Conservation (phyloP, 2,888 invertebrate genomes). For the Acrobasis suavella region DNA sequence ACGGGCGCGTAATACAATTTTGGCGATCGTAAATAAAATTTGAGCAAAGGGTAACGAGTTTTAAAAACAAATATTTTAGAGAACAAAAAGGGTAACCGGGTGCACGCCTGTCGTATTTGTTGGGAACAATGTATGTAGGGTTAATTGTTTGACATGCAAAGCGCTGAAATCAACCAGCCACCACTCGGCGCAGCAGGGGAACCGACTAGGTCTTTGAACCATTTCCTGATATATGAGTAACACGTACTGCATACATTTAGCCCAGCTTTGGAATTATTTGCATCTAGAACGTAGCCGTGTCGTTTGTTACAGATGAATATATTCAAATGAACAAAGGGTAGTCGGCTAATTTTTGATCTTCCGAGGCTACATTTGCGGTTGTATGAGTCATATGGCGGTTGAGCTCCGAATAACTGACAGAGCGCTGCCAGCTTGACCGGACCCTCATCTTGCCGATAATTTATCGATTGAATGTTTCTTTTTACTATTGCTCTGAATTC, state of each 20-base stretch:
- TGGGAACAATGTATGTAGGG: slow-evolving; percentile 62
- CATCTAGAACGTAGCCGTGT: slow-evolving; percentile 30
- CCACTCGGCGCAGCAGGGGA: slow-evolving; percentile 43
- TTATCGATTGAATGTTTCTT: slow-evolving; percentile 63
- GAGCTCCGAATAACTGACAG: not conserved
- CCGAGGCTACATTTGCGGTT: not conserved
- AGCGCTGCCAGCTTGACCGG: slow-evolving; percentile 47
- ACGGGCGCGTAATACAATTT: slow-evolving; percentile 63
- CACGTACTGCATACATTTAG: slow-evolving; percentile 32
- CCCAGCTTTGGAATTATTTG: slow-evolving; percentile 30
- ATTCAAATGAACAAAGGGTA: not conserved
- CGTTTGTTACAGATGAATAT: slow-evolving; percentile 11
- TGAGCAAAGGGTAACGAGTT: slow-evolving; percentile 69
- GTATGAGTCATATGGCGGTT: slow-evolving; percentile 11
- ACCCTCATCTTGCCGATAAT: slow-evolving; percentile 61
- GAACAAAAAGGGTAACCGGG: slow-evolving; percentile 65
- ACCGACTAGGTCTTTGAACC: slow-evolving; percentile 55
- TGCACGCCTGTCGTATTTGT: slow-evolving; percentile 66
- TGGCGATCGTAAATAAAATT: slow-evolving; percentile 68
- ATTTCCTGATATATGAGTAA: slow-evolving; percentile 37
- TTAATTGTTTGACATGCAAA: slow-evolving; percentile 77
- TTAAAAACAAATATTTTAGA: slow-evolving; percentile 72
- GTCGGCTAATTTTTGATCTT: not conserved
- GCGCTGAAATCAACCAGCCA: slow-evolving; percentile 65
- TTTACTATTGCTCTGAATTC: slow-evolving; percentile 44